Evolutionary conservation across 2,113 vertebrate genomes (phyloP), one percentile per base, ranked within the genome.

Genomic region (Promerops cafer): DNA sequence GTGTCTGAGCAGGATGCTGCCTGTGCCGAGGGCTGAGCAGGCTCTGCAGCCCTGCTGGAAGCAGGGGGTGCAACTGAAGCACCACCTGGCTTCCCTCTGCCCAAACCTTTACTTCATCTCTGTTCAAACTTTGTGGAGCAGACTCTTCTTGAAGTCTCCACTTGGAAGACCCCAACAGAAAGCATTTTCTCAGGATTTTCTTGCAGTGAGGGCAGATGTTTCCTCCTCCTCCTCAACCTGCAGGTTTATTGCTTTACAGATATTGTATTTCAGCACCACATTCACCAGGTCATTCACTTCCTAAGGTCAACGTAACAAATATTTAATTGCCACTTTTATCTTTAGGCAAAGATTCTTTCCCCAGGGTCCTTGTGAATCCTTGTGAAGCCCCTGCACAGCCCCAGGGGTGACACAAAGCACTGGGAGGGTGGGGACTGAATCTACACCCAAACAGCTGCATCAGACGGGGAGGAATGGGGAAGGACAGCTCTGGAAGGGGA

Each of bases 391-490:
- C 75, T 54, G 13, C 76, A 7, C 42, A n/a, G 47, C 47, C 71
- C 39, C 57, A 6, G 83, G 44, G 17, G 30, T 8, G 14, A 16
- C 69, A 22, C 3, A 4, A 13, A 4, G 15, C 4, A 1, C 4
- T 10, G 68, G 19, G 20, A 16, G 16, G 2, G 18, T 0, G 40
- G 20, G 3, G 59, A 24, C n/a, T 31, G 16, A 11, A 37, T 44
- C 35, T 11, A 14, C 1, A 0, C 30, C 47, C 11, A 57, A 39
- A 59, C 6, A 27, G 0, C 5, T 13, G 28, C 68, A n/a, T 3
- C 80, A 31, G 39, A n/a, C 0, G 0, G 50, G 6, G 39, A 68
- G 31, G 9, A 74, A 17, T 0, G 8, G 22, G 7, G 7, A 6
- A 19, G 22, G 83, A 7, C 24, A 35, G 63, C 15, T 3, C 49